Percentiles rank a stretch among this genome's conserved stretches.
Evolutionary conservation across 2,113 vertebrate genomes (phyloP).

Genomic region (Eptatretus burgeri): DNA sequence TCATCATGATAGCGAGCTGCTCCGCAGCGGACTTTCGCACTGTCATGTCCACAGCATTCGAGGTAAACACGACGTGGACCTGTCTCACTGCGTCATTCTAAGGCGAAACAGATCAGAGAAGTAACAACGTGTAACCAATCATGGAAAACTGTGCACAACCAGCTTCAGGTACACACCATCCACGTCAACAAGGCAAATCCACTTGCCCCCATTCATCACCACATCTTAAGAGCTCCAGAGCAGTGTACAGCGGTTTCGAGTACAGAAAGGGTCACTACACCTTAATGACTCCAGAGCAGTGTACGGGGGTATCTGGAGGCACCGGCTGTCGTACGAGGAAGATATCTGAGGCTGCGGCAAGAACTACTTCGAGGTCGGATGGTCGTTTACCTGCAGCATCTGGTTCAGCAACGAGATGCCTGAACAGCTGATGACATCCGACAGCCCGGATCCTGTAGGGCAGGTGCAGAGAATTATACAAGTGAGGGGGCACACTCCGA

Average conservation of each 20-base stretch:
- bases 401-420: slow-evolving; percentile 25
- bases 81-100: slow-evolving; percentile 58
- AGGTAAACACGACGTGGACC: slow-evolving; percentile 40
- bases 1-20: slow-evolving; percentile 51
- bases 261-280: too few relatives aligned
- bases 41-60: slow-evolving; percentile 36
- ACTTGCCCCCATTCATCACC: not conserved
- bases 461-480: not conserved
- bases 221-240: too few relatives aligned
- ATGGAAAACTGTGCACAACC: too few relatives aligned
- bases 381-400: slow-evolving; percentile 22
- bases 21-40: slow-evolving; percentile 56
- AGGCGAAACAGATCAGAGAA: slow-evolving; percentile 10
- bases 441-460: slow-evolving; percentile 30
- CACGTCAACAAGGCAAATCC: slow-evolving; percentile 7
- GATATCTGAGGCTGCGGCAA: slow-evolving; percentile 27
- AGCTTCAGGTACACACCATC: too few relatives aligned
- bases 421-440: slow-evolving; percentile 35
- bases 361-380: slow-evolving; percentile 16
- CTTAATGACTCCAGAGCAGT: too few relatives aligned
- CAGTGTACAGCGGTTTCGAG: too few relatives aligned
- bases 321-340: slow-evolving; percentile 18
- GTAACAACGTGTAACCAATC: too few relatives aligned
- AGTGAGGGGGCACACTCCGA: not conserved
- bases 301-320: too few relatives aligned